Evolutionary conservation across 92 coral and sea anemone species (phyloP), one percentile per base, ranked within the genome.

Genomic region (Porites lobata): DNA sequence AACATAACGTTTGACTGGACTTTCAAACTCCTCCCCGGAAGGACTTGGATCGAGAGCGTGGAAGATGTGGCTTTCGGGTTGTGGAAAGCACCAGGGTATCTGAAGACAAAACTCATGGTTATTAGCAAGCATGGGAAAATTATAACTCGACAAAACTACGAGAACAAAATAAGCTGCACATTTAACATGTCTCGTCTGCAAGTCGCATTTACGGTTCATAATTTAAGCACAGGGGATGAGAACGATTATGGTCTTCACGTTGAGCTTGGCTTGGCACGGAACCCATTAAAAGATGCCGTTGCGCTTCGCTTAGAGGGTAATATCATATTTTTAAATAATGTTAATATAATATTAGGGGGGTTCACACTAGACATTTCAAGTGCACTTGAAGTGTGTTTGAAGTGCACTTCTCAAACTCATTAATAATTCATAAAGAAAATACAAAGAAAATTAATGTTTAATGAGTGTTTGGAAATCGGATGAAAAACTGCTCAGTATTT

Each of bases 111-210:
- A 26, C 85, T 81, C 1, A 22, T 81, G 85, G 85, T 50, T 12
- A 81, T 81, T 38, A 47, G 7, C 26, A 68, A 24, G 24, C 65
- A 22, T 6, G 85, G 85, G 1, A 52, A 67, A 8, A 76, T 81
- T 4, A 11, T 68, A 19, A 69, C 69, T 11, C 65, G 65, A 56
- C 76, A 24, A 38, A 67, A 52, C 76, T 68, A 67, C 61, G 76
- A 67, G 24, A 50, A 52, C 14, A 80, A 80, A 53, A 12, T 80
- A 17, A 67, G 75, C 85, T 80, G 85, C 63, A 1, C 26, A 17
- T 80, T 65, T 24, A 80, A 80, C 53, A 80, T 80, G 75, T 80
- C 76, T 8, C 50, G 52, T 24, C 76, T 80, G n/a, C 85, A 81
- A 53, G 85, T 81, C 21, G 66, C 76, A 1, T 67, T 81, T 24